Conservation (phyloP, 2,888 invertebrate genomes). For the Octonoba sinensis region DNA sequence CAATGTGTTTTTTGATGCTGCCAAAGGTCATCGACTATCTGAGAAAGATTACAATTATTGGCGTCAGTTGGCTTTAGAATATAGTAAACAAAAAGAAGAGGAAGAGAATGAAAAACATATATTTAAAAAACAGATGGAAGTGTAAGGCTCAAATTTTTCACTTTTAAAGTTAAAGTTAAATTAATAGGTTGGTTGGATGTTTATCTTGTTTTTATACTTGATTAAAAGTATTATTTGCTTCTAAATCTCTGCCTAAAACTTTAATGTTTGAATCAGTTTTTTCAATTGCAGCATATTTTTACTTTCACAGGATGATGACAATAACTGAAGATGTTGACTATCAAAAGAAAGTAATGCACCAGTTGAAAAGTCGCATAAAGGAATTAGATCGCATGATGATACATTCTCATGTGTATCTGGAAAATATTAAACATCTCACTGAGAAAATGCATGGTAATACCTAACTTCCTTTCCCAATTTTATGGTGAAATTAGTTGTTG, state of each 20-base stretch:
- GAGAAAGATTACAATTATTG: slow-evolving; percentile 64
- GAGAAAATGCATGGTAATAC: slow-evolving; percentile 58
- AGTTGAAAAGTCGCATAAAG: slow-evolving; percentile 57
- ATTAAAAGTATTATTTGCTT: too few relatives aligned
- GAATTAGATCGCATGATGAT: slow-evolving; percentile 62
- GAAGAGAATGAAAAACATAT: slow-evolving; percentile 49
- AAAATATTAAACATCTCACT: slow-evolving; percentile 60
- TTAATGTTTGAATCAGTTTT: background rate
- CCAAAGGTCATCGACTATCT: slow-evolving; percentile 47
- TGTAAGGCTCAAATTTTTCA: slow-evolving; percentile 36
- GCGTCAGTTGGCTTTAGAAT: slow-evolving; percentile 56
- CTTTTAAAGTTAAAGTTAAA: background rate
- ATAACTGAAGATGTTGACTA: slow-evolving; percentile 64
- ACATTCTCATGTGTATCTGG: slow-evolving; percentile 58
- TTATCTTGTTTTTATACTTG: too few relatives aligned
- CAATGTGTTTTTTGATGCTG: slow-evolving; percentile 34
- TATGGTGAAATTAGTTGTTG: too few relatives aligned
- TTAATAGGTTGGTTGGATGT: background rate
- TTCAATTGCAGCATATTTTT: background rate
- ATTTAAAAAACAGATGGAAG: slow-evolving; percentile 55
- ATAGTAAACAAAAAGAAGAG: slow-evolving; percentile 37
- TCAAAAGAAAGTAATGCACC: slow-evolving; percentile 59
- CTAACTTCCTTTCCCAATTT: too few relatives aligned
- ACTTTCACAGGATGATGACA: slow-evolving; percentile 45
- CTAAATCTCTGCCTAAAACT: background rate